A percentile compares a stretch with the other conserved stretches of the same genome.
Conservation (phyloP, 2,797 vertebrate species). For the Hydrophis major region DNA sequence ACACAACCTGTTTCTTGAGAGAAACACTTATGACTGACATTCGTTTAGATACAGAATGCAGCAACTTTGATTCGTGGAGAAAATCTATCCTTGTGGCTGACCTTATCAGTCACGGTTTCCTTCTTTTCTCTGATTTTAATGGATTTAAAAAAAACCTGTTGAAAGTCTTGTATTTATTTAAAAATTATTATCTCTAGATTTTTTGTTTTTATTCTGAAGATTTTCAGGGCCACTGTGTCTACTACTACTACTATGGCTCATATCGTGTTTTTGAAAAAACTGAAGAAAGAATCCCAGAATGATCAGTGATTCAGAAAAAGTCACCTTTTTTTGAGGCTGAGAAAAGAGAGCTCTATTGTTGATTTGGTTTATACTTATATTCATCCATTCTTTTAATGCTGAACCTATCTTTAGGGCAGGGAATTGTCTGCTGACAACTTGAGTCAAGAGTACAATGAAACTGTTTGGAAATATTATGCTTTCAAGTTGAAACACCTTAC, state of each 20-base stretch:
- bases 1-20: not conserved
- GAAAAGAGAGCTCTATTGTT: not conserved
- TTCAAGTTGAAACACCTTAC: not conserved
- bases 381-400: not conserved
- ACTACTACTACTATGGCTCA: not conserved
- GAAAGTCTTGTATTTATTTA: not conserved
- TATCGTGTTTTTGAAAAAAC: not conserved
- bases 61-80: not conserved
- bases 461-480: slow-evolving; percentile 28
- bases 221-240: not conserved
- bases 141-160: not conserved
- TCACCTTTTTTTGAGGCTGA: not conserved
- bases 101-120: not conserved
- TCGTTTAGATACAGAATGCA: not conserved
- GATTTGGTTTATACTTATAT: not conserved
- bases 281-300: not conserved
- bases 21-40: not conserved
- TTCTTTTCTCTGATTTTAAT: not conserved
- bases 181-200: not conserved
- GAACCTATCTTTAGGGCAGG: slow-evolving; percentile 29
- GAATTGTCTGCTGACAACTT: slow-evolving; percentile 24
- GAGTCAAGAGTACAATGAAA: slow-evolving; percentile 18
- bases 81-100: not conserved
- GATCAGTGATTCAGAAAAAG: not conserved
- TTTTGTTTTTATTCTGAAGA: not conserved